These are phyloP conservation scores for Lagodon rhomboides DNA, from an alignment of 2,797 vertebrate genomes.

Conservation along the genomic window DNA sequence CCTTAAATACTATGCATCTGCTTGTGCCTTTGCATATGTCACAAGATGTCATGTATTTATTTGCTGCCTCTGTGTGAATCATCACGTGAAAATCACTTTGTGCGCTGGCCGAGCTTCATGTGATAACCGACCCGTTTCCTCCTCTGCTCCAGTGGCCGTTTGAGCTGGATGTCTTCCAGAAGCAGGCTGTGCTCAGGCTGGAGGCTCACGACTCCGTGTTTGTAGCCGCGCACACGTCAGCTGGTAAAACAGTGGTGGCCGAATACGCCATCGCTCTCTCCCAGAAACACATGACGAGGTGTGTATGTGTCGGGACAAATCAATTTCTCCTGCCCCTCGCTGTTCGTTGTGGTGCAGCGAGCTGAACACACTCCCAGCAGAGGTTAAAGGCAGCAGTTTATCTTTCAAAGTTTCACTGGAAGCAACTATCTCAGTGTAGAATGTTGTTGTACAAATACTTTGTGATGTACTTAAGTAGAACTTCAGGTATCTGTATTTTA, in stretches of 20 bases:
- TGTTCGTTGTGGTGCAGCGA: neutral
- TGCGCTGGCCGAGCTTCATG: neutral
- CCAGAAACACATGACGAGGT: constrained; percentile 97
- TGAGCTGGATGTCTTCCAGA: constrained; percentile 94
- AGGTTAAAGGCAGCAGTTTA: neutral
- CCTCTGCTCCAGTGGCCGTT: constrained; percentile 89
- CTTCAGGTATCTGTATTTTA: no score
- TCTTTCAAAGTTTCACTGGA: neutral
- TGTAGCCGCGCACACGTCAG: constrained; percentile 94
- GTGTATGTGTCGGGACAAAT: constrained; percentile 34
- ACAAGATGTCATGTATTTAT: neutral
- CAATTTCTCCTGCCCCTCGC: neutral
- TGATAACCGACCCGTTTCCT: constrained; percentile 15
- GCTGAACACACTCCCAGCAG: neutral
- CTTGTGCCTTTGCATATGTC: neutral
- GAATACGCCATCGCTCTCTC: constrained; percentile 95
- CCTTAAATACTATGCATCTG: neutral
- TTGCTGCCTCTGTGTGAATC: neutral
- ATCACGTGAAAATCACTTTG: constrained; percentile 6
- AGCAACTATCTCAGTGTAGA: neutral
- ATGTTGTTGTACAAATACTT: no score
- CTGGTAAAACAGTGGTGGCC: constrained; percentile 94
- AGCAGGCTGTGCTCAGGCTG: constrained; percentile 92
- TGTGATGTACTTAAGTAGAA: no score
- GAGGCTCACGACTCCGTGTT: constrained; percentile 93